Base-by-base conservation (phyloP, 1,140 invertebrate species). In the Lineus longissimus region DNA sequence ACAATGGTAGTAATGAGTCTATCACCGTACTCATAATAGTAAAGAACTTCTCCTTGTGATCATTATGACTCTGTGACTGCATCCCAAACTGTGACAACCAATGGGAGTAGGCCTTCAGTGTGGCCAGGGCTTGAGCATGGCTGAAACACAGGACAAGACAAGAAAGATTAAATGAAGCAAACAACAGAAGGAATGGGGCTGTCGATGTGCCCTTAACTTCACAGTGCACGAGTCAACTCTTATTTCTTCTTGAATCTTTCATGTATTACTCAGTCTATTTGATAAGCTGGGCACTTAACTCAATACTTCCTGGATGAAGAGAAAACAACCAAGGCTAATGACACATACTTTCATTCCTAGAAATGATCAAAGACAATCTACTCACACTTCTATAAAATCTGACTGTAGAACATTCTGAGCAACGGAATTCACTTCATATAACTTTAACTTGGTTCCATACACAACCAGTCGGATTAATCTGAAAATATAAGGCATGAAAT, bases 101-200 rank as follows among this genome's bases (percentile, higher is more conserved):
- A 69, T 87, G 85, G 64, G 85, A 84, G 84, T 86, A 90, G 0
- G 88, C 86, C 75, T 88, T 86, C 25, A 89, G 75, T 2, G 88
- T 85, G 13, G 87, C 88, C 36, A 90, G 76, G 22, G 87, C 81
- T 75, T 90, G 87, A 41, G 87, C 87, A 79, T 89, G 87, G n/a
- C 88, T 89, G 70, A 11, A 76, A 70, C 61, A 65, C 62, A 57
- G 19, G 11, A 43, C 11, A 43, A 43, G 11, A 43, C 19, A 11
- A 43, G 11, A 36, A 36, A 36, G 33, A 7, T 15, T 4, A 36
- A 36, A 36, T 7, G 4, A 36, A 36, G 33, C 15, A 4, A 36
- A 36, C 6, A 7, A 36, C 15, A 7, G 33, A 36, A 36, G 33
- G 33, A 36, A 36, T 36, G 33, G 15, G 33, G 33, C 6, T n/a